phyloP scores from a whole-genome alignment of 1,140 invertebrate species.

The Zaprionus ornatus region DNA sequence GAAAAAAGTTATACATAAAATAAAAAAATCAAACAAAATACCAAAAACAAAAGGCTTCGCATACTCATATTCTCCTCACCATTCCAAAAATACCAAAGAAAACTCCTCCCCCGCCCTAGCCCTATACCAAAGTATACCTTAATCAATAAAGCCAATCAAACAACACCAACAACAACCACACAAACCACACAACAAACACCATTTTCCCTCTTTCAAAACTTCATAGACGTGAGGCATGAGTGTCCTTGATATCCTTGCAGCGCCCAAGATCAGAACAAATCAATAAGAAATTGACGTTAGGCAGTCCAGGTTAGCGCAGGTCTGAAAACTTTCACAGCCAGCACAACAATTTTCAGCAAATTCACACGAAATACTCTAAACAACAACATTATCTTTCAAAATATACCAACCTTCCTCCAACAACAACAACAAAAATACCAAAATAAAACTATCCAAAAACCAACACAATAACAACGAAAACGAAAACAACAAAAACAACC shows the following conservation, averaged over 20 bases:
- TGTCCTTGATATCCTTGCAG: conserved; percentile 23
- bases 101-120: conserved; percentile 27
- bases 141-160: conserved; percentile 8
- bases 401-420: conserved; percentile 19
- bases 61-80: conserved; percentile 73
- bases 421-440: conserved; percentile 25
- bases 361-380: conserved; percentile 5
- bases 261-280: conserved; percentile 33
- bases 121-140: conserved; percentile 11
- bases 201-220: conserved; percentile 37
- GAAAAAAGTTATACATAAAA: conserved; percentile 63
- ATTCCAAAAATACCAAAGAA: conserved; percentile 40
- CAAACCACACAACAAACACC: conserved; percentile 17
- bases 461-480: conserved; percentile 34
- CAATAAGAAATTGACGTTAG: conserved; percentile 31
- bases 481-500: conserved; percentile 27
- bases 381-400: conserved; percentile 53
- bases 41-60: conserved; percentile 67
- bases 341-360: conserved; percentile 43
- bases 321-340: conserved; percentile 25
- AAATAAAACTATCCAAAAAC: conserved; percentile 29
- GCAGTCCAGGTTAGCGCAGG: conserved; percentile 32
- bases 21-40: conserved; percentile 16
- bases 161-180: conserved; percentile 22
- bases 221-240: conserved; percentile 40